A percentile compares a stretch with the other conserved stretches of the same genome.
These are phyloP conservation scores for Romanogobio albipinnatus DNA, from an alignment of 2,113 vertebrate species.

Conservation along the genomic window DNA sequence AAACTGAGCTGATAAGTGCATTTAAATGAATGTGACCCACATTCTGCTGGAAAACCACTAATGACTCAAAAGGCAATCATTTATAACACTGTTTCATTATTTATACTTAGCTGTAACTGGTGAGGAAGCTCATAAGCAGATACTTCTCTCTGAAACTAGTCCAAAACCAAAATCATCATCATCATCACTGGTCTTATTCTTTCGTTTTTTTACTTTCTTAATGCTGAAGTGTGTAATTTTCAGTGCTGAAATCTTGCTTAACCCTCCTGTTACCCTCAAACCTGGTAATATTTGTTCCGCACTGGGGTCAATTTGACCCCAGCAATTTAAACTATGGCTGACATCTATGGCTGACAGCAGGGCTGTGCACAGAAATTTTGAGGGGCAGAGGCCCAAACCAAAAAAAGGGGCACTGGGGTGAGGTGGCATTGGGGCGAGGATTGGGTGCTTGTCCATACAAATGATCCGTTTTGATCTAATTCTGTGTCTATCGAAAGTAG, in stretches of 20 bases:
- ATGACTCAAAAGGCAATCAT: constrained; percentile 71
- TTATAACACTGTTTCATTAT: constrained; percentile 75
- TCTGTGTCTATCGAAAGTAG: too few species aligned
- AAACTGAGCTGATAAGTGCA: constrained; percentile 21
- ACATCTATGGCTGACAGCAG: too few species aligned
- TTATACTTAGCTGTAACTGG: constrained; percentile 72
- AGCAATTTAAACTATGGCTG: too few species aligned
- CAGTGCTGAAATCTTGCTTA: not conserved
- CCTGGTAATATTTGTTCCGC: too few species aligned
- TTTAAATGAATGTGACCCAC: constrained; percentile 75
- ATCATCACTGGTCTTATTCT: not conserved
- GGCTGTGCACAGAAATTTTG: too few species aligned
- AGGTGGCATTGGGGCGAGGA: too few species aligned
- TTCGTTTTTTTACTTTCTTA: not conserved
- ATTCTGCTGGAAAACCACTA: constrained; percentile 73
- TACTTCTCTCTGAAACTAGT: not conserved
- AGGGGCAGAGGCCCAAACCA: too few species aligned
- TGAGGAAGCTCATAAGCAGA: constrained; percentile 7
- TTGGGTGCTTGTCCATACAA: too few species aligned
- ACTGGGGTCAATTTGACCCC: too few species aligned
- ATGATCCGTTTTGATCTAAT: too few species aligned
- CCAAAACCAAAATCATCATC: constrained; percentile 8
- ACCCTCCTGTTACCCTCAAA: not conserved
- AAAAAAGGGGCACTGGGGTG: too few species aligned
- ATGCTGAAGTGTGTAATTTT: not conserved